Evolutionary conservation across 2,888 invertebrate species (phyloP), one percentile per base, ranked within the genome.

Genomic region (Agrochola lota): DNA sequence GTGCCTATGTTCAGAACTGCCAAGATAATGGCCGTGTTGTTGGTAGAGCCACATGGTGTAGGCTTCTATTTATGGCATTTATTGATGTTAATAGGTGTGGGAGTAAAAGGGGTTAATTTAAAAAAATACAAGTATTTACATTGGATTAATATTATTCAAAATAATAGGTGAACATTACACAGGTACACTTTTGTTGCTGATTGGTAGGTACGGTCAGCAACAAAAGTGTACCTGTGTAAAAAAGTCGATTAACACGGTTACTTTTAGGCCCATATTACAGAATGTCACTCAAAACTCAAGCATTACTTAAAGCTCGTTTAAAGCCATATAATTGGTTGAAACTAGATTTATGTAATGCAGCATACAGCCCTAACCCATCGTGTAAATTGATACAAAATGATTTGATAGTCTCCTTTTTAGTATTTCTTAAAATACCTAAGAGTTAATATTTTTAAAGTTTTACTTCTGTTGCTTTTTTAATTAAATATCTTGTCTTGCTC

Each of bases 101-200:
- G 20, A n/a, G 12, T n/a, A 49, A 12, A 46, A 11, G 9, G 71
- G 1, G 23, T 23, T 73, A 8, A 57, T 30, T 26, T 12, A 15
- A 52, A 35, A 49, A 46, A 57, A 26, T 30, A 26, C 5, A 40
- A 20, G 15, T 23, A 40, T 60, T 52, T 17, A n/a, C 6, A 30
- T 8, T n/a, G 8, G 52, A 63, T 30, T 23, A 52, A 43, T 78
- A 70, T 49, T 59, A 66, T 57, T 40, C 9, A 30, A 49, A 77
- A 30, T 49, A 64, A 30, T 40, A 52, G 1, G 15, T 77, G 11
- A 17, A 57, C 11, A 46, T 30, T 52, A 67, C 67, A 74, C 11
- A 26, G 7, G 35, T 59, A 30, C 30, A 30, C 9, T 60, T 20
- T 9, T 60, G 20, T 60, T 30, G 9, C 30, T 60, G 20, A 1